phyloP scores from a whole-genome alignment of 2,797 vertebrate genomes.

The Myripristis murdjan region DNA sequence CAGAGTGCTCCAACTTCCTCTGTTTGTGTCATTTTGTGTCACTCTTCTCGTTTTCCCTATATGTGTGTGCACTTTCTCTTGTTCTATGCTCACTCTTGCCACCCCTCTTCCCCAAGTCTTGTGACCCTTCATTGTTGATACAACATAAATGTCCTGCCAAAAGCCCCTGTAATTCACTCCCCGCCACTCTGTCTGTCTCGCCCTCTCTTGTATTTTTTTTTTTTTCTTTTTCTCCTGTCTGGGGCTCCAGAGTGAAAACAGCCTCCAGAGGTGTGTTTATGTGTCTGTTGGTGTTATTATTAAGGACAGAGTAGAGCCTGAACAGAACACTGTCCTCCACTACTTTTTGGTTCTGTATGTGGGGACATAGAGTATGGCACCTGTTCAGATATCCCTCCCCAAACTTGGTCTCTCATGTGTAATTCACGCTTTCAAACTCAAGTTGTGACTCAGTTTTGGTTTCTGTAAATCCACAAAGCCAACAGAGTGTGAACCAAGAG shows the following conservation, averaged over 20 bases:
- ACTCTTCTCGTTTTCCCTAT: neutral
- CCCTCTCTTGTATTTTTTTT: too few relatives aligned
- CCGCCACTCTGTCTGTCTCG: neutral
- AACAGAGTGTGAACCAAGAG: neutral
- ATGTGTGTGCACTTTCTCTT: neutral
- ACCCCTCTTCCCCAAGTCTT: neutral
- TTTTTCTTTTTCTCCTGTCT: conserved; percentile 63
- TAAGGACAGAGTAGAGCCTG: neutral
- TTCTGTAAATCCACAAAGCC: neutral
- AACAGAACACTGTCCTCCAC: neutral
- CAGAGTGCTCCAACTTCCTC: conserved; percentile 4
- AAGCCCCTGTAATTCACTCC: conserved; percentile 46
- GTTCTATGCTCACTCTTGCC: neutral
- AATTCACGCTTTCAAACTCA: neutral
- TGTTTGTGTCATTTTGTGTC: neutral
- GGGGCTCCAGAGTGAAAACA: conserved; percentile 75
- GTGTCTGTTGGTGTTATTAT: neutral
- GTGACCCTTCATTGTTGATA: conserved; percentile 76
- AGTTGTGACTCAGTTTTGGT: neutral
- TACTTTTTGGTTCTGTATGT: neutral
- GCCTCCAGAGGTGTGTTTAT: conserved; percentile 72
- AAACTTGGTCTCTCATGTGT: neutral
- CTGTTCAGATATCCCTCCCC: neutral
- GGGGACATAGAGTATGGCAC: neutral
- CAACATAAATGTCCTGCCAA: conserved; percentile 41